Base-by-base conservation (phyloP, 1,140 invertebrate species). In the Drosophila pseudoobscura region DNA sequence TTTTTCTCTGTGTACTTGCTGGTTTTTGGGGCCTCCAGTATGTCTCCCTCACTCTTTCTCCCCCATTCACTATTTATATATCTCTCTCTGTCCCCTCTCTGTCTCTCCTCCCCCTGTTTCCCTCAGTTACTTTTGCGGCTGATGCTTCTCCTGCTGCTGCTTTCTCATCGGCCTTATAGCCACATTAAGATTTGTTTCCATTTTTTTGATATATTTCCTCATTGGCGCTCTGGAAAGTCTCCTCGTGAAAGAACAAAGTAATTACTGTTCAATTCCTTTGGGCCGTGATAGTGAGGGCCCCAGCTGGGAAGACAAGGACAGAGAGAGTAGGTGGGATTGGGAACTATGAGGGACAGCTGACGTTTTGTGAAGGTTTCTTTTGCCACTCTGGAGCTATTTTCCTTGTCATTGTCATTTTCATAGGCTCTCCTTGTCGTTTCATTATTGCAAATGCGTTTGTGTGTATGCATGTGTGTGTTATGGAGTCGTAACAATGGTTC, bases 201-300 rank as follows among this genome's bases (percentile, higher is more conserved):
- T 45, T 73, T 57, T 29, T 22, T 8, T 22, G 31, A 8, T 64
- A 43, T 31, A 24, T 45, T 58, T 35, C 41, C 51, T 57, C 26
- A 15, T 20, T 20, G 1, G 20, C 2, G 20, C 20, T 20, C 20
- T 20, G 20, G 0, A 20, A 20, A 20, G 20, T 20, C 20, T 2
- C 20, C 20, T 20, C 1, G 9, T 45, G 35, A 53, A 44, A 22
- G 17, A 20, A 55, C 54, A 69, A 69, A 80, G 63, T 84, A 84
- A 84, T 85, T 84, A 84, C 80, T 73, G 80, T 85, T 84, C 72
- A 80, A 85, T 79, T 59, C 60, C 65, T 53, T 56, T 50, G 71
- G 65, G 72, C 54, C 24, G 31, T 22, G 29, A 60, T 43, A 22
- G 41, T 5, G 31, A 35, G 22, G 49, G 44, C 35, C 29, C 7